A percentile compares a stretch with the other conserved stretches of the same genome.
phyloP scores from a whole-genome alignment of 2,797 vertebrate genomes.

The Eulemur mongoz region DNA sequence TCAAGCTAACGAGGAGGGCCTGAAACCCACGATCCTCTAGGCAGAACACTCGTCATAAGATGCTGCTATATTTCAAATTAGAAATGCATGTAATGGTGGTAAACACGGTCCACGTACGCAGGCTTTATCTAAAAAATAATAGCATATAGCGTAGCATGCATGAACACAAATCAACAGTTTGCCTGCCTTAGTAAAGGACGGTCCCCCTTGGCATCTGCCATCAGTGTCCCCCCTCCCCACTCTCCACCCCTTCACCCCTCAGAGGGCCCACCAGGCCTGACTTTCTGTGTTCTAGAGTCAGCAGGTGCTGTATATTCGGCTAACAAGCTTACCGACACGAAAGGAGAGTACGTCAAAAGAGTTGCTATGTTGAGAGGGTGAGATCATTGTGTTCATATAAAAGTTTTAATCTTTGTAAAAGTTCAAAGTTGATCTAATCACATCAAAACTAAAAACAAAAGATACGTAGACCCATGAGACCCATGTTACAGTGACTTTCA shows the following conservation, averaged over 20 bases:
- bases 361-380: background rate
- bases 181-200: background rate
- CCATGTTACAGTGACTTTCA: background rate
- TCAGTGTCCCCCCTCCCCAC: background rate
- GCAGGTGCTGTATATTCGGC: background rate
- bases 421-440: background rate
- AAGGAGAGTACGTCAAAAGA: background rate
- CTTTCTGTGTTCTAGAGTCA: background rate
- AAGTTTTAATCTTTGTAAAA: slow-evolving; percentile 2
- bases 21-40: background rate
- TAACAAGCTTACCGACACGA: background rate
- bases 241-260: no score
- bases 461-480: background rate
- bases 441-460: background rate
- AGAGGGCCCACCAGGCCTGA: background rate
- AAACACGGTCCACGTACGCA: background rate
- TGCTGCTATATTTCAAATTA: background rate
- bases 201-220: background rate
- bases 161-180: background rate
- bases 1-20: background rate
- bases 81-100: background rate
- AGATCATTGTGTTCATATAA: background rate
- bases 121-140: background rate
- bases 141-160: background rate
- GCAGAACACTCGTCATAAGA: background rate